These are phyloP conservation scores for Philonicus albiceps DNA, from an alignment of 2,888 invertebrate species.

Conservation along the genomic window DNA sequence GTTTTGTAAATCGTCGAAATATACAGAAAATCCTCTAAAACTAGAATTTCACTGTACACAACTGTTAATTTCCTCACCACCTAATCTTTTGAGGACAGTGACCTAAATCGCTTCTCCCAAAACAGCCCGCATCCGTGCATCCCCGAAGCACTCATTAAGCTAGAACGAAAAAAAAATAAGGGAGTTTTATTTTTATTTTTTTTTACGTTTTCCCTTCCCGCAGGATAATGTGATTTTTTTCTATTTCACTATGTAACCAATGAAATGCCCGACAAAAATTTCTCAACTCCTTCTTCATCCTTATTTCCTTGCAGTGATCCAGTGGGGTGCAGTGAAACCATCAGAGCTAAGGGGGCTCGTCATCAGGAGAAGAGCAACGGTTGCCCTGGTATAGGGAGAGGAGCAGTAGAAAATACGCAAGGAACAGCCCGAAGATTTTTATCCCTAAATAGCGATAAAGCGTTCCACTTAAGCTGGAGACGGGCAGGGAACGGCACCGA, in stretches of 20 bases:
- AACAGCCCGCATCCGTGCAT: background rate
- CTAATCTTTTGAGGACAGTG: background rate
- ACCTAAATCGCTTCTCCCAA: background rate
- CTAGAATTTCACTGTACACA: background rate
- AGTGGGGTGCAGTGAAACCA: background rate
- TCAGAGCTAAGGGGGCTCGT: background rate
- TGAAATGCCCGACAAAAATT: background rate
- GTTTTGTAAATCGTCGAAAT: background rate
- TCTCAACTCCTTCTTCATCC: background rate
- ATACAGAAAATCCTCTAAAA: background rate
- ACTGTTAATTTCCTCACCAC: background rate
- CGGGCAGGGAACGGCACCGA: background rate
- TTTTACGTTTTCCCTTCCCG: background rate
- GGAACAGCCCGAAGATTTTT: conserved; percentile 14
- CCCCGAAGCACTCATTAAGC: background rate
- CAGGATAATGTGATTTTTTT: background rate
- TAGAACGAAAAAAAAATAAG: background rate
- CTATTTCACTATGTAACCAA: background rate
- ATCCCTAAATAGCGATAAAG: conserved; percentile 25
- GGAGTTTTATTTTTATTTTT: background rate
- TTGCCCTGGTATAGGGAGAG: background rate
- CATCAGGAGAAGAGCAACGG: background rate
- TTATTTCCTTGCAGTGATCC: background rate
- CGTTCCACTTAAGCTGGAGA: conserved; percentile 29
- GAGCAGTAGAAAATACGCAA: background rate